phyloP scores from a whole-genome alignment of 2,888 invertebrate genomes.

The Trissonchulus sp. region DNA sequence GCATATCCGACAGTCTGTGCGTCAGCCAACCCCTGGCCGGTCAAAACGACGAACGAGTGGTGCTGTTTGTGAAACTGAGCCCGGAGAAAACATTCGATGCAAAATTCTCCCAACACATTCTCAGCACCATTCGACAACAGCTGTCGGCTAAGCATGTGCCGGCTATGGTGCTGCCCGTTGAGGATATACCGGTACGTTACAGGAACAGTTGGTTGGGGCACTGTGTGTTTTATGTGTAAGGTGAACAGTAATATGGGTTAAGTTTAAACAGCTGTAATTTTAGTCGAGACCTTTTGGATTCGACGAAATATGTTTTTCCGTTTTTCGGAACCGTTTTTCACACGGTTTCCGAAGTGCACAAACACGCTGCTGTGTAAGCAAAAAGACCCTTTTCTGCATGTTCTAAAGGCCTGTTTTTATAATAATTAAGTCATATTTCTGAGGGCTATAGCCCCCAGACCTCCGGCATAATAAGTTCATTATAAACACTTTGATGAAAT shows the following conservation, averaged over 20 bases:
- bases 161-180: constrained; percentile 55
- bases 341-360: no score
- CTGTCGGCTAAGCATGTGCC: constrained; percentile 60
- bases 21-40: constrained; percentile 56
- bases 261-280: not conserved
- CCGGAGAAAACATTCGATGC: constrained; percentile 49
- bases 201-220: constrained; percentile 32
- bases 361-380: no score
- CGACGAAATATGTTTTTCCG: not conserved
- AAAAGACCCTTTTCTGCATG: no score
- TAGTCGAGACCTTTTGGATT: not conserved
- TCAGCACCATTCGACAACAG: constrained; percentile 54
- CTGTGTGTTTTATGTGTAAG: not conserved
- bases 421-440: no score
- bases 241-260: not conserved
- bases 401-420: no score
- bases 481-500: no score
- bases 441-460: no score
- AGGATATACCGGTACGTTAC: constrained; percentile 57
- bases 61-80: constrained; percentile 59
- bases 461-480: no score
- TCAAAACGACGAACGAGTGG: constrained; percentile 58
- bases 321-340: not conserved
- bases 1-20: constrained; percentile 59
- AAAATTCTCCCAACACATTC: constrained; percentile 54